These are phyloP conservation scores for Alviniconcha strummeri DNA, from an alignment of 2,888 invertebrate species.

Conservation along the genomic window DNA sequence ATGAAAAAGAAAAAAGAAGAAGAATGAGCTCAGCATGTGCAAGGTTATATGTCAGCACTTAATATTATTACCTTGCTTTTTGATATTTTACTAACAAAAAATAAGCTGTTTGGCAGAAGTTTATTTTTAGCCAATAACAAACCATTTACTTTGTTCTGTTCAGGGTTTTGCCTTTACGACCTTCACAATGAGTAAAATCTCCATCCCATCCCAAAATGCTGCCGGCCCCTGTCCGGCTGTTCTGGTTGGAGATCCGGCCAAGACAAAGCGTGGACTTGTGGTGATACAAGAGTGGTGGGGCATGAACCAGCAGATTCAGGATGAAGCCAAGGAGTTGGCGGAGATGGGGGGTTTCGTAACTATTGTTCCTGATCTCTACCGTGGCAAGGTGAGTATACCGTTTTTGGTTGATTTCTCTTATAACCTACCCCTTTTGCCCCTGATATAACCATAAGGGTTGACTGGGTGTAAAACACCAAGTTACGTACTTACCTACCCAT, in stretches of 20 bases:
- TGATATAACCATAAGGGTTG: too few species aligned
- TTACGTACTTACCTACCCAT: too few species aligned
- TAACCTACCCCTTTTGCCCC: too few species aligned
- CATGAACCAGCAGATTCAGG: constrained; percentile 62
- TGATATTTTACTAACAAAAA: too few species aligned
- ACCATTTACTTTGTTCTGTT: too few species aligned
- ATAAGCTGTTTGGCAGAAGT: too few species aligned
- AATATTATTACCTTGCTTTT: too few species aligned
- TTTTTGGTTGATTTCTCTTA: too few species aligned
- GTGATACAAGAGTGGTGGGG: constrained; percentile 58
- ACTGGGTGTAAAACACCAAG: too few species aligned
- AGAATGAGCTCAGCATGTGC: too few species aligned
- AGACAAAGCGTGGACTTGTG: constrained; percentile 27
- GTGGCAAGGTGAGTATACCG: constrained; percentile 52
- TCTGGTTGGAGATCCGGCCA: constrained; percentile 27
- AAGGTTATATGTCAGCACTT: too few species aligned
- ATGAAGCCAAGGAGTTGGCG: constrained; percentile 51
- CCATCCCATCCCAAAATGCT: constrained; percentile 29
- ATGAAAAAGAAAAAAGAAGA: too few species aligned
- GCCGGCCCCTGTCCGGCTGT: constrained; percentile 34
- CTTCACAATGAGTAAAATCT: constrained; percentile 19
- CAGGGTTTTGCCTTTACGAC: neutral
- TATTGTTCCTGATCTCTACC: constrained; percentile 65
- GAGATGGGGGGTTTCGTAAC: constrained; percentile 54
- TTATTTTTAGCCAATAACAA: neutral